Evolutionary conservation across 2,113 vertebrate species (phyloP), one percentile per base, ranked within the genome.

Genomic region (Taurulus bubalis): DNA sequence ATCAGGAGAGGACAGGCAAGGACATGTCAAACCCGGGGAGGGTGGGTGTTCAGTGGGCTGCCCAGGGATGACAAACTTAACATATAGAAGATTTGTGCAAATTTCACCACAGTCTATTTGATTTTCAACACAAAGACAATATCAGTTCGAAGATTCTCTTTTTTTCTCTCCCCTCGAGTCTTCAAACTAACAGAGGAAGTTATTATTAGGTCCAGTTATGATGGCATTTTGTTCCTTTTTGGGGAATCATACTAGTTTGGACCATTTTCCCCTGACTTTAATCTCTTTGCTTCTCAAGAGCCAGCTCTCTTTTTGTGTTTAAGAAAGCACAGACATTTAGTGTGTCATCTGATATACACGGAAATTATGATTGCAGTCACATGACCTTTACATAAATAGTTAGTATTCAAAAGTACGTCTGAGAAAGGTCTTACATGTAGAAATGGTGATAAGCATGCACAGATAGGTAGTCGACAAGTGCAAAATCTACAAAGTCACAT

Each of bases 371-470:
- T 92, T 93, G 88, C 83, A 92, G 90, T 93, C 89, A 94, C 91
- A 90, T 83, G 87, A 93, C 89, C 89, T 80, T 89, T 87, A 94
- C 93, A 90, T 94, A 93, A 92, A 92, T 92, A 92, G 85, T 89
- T 91, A 93, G 87, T 93, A 92, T 92, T 92, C 74, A 90, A 93
- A 93, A 93, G 89, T 90, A 94, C 85, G 64, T 91, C 90, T 92
- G 91, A 94, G 89, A 93, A 93, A 93, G 89, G 88, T 89, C 90
- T 82, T 91, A 93, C 90, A 91, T 91, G 91, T 93, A 89, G 91
- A 93, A 92, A 93, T 93, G 92, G 91, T 92, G 90, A 92, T 85
- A 91, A 92, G 91, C 93, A 95, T 94, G 92, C 94, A 95, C 94
- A 93, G 91, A 92, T 93, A 95, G 92, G 93, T 95, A 95, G 92